These are phyloP conservation scores for Acanthornis magna DNA, from an alignment of 2,797 vertebrate species.

Conservation along the genomic window DNA sequence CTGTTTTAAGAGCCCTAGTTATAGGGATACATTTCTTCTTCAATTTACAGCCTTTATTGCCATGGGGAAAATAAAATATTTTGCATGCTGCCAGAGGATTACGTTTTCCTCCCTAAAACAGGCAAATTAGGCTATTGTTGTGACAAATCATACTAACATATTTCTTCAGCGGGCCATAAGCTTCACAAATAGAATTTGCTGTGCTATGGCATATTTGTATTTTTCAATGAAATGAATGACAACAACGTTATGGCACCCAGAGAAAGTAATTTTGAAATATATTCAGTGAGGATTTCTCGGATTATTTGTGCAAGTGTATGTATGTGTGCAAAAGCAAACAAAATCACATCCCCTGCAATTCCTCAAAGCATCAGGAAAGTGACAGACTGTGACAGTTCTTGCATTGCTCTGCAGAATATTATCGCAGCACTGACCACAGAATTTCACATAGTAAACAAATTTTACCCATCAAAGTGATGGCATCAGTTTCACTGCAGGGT, in stretches of 20 bases:
- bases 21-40: neutral
- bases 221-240: neutral
- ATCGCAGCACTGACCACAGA: neutral
- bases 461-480: neutral
- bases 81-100: neutral
- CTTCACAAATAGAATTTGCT: slow-evolving; percentile 9
- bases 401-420: neutral
- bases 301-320: neutral
- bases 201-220: neutral
- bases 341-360: neutral
- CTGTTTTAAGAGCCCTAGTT: neutral
- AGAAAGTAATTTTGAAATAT: neutral
- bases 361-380: neutral
- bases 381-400: neutral
- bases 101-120: slow-evolving; percentile 5
- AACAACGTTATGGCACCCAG: neutral
- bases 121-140: slow-evolving; percentile 10
- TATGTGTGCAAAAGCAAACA: neutral
- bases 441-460: neutral
- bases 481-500: neutral
- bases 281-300: neutral
- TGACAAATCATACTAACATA: neutral
- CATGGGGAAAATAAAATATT: neutral
- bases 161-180: neutral
- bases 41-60: neutral